A percentile compares a stretch with the other conserved stretches of the same genome.
These are phyloP conservation scores for Drosophila parthenogenetica DNA, from an alignment of 2,888 invertebrate genomes.

Conservation along the genomic window DNA sequence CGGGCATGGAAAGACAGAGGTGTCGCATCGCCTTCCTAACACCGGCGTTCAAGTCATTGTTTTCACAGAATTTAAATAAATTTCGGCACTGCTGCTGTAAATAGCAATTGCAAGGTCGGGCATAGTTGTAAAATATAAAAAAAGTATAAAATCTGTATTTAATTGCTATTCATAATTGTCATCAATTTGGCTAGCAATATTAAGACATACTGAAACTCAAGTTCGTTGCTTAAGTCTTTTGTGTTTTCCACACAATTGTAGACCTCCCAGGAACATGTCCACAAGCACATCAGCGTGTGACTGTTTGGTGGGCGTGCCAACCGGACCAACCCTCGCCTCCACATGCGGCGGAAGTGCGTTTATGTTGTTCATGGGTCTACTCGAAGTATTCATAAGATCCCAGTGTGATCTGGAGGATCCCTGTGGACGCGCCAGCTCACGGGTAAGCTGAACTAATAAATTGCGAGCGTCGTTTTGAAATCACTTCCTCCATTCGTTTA, in stretches of 20 bases:
- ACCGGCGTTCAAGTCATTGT: conserved; percentile 59
- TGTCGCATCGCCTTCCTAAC: conserved; percentile 57
- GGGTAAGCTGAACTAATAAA: conserved; percentile 68
- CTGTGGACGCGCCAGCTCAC: conserved; percentile 90
- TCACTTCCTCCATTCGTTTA: conserved; percentile 2
- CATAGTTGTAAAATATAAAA: conserved; percentile 21
- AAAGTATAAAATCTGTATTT: conserved; percentile 36
- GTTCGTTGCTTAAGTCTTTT: conserved; percentile 63
- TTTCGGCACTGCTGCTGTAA: conserved; percentile 38
- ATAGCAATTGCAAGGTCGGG: conserved; percentile 60
- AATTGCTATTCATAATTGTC: conserved; percentile 53
- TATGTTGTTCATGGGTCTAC: conserved; percentile 95
- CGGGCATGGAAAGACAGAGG: conserved; percentile 41
- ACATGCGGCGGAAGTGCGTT: conserved; percentile 94
- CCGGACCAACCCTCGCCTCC: conserved; percentile 93
- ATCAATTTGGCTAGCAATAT: conserved; percentile 31
- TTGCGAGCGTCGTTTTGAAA: no score
- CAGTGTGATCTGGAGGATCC: conserved; percentile 96
- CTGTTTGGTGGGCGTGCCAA: conserved; percentile 91
- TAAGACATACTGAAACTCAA: conserved; percentile 26
- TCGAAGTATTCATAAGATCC: conserved; percentile 93
- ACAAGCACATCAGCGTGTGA: conserved; percentile 87
- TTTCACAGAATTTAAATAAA: conserved; percentile 53
- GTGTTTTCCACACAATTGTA: conserved; percentile 25
- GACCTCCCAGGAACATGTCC: conserved; percentile 56